Evolutionary conservation across 1,140 invertebrate species (phyloP).

Genomic region (Trichonephila inaurata): DNA sequence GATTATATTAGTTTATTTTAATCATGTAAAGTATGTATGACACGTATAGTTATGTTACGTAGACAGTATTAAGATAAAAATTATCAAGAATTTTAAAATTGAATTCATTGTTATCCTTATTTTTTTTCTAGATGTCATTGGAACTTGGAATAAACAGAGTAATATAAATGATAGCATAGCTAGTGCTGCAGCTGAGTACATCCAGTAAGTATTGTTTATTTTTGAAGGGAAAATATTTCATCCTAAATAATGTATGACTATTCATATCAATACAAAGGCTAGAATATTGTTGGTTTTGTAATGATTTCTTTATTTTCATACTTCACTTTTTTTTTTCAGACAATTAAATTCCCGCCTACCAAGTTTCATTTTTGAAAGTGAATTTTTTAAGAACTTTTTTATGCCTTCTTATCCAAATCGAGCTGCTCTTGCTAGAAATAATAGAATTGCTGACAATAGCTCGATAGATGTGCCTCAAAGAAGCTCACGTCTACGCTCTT

Average conservation of each 20-base stretch:
- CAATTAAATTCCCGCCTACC: constrained; percentile 67
- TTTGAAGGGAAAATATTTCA: too few species aligned
- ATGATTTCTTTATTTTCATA: not conserved
- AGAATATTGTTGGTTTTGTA: not conserved
- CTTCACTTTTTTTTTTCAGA: constrained; percentile 48
- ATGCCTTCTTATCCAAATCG: constrained; percentile 57
- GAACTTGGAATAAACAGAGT: constrained; percentile 38
- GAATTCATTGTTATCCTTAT: not conserved
- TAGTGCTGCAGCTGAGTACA: constrained; percentile 53
- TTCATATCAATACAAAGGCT: too few species aligned
- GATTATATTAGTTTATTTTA: too few species aligned
- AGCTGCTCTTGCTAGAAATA: constrained; percentile 17
- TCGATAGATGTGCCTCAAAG: constrained; percentile 36
- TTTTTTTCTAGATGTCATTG: constrained; percentile 24
- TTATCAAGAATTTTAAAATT: not conserved
- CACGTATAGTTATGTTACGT: too few species aligned
- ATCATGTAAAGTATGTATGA: too few species aligned
- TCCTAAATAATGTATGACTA: too few species aligned
- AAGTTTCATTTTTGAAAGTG: constrained; percentile 64
- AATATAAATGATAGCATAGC: constrained; percentile 43
- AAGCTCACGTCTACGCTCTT: constrained; percentile 62
- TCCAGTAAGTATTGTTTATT: constrained; percentile 58
- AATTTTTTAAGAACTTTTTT: constrained; percentile 71
- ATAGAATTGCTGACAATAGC: constrained; percentile 5
- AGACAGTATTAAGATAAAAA: too few species aligned